These are phyloP conservation scores for Tipula lateralis DNA, from an alignment of 2,888 invertebrate genomes.

Conservation along the genomic window DNA sequence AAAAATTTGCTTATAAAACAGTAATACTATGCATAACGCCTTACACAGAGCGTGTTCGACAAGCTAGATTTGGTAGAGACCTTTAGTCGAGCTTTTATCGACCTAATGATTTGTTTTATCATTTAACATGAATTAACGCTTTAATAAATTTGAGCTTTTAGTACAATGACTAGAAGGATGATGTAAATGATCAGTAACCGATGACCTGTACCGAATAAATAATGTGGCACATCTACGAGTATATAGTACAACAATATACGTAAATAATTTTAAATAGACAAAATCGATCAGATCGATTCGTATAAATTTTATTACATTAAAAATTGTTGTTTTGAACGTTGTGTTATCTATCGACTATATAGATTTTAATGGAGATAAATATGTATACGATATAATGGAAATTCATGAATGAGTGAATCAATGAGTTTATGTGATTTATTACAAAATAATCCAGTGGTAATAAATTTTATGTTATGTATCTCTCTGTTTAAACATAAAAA, in stretches of 20 bases:
- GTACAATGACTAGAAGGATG: not conserved
- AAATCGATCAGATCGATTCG: not conserved
- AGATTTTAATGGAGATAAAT: not conserved
- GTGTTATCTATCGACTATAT: not conserved
- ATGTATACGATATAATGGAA: not conserved
- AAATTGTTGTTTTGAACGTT: not conserved
- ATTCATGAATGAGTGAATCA: not conserved
- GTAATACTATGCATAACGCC: too few relatives aligned
- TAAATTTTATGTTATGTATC: not conserved
- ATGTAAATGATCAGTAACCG: not conserved
- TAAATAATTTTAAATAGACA: not conserved
- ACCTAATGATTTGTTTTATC: not conserved
- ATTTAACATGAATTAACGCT: not conserved
- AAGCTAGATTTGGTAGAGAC: too few relatives aligned
- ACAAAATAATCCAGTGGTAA: not conserved
- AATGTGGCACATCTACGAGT: not conserved
- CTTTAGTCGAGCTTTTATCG: too few relatives aligned
- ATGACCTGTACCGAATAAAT: not conserved
- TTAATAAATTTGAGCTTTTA: too few relatives aligned
- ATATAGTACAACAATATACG: not conserved
- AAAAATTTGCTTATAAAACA: not conserved
- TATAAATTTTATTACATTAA: not conserved
- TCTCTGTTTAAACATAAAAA: not conserved
- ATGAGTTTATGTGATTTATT: not conserved
- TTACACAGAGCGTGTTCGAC: too few relatives aligned